These are phyloP conservation scores for Chromoteleia sp. DNA, from an alignment of 2,888 invertebrate species.

Conservation along the genomic window DNA sequence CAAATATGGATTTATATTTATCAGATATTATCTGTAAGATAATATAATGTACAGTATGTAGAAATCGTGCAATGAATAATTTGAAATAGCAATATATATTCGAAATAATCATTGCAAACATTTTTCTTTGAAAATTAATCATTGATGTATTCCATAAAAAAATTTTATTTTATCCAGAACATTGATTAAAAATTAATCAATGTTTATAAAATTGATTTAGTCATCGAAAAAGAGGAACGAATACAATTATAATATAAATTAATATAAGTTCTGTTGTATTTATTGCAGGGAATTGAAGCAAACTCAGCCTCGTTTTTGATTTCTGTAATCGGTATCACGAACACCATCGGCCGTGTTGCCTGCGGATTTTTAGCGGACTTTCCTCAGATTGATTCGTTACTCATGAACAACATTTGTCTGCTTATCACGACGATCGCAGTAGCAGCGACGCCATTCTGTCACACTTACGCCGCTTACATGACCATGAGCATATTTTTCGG, in stretches of 20 bases:
- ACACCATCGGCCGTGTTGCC: constrained; percentile 95
- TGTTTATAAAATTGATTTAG: too few species aligned
- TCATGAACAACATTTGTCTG: constrained; percentile 97
- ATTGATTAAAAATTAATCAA: too few species aligned
- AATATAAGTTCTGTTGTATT: constrained; percentile 2
- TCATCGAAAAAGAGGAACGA: too few species aligned
- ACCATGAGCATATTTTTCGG: constrained; percentile 95
- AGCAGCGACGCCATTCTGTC: constrained; percentile 93
- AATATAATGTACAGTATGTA: too few species aligned
- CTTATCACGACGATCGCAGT: constrained; percentile 95
- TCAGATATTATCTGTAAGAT: too few species aligned
- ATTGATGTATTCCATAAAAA: too few species aligned
- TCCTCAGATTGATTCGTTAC: constrained; percentile 94
- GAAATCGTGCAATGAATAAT: too few species aligned
- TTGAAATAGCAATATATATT: too few species aligned
- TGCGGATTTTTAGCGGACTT: constrained; percentile 97
- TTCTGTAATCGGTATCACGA: constrained; percentile 96
- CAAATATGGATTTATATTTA: too few species aligned
- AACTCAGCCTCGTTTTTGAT: constrained; percentile 91
- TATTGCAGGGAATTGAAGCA: constrained; percentile 88
- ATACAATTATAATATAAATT: not conserved
- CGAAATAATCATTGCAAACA: too few species aligned
- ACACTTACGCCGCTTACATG: constrained; percentile 90
- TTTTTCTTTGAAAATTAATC: too few species aligned
- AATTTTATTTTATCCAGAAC: too few species aligned